Evolutionary conservation across 2,797 vertebrate species (phyloP).

Genomic region (Oryzias dopingdopingensis): DNA sequence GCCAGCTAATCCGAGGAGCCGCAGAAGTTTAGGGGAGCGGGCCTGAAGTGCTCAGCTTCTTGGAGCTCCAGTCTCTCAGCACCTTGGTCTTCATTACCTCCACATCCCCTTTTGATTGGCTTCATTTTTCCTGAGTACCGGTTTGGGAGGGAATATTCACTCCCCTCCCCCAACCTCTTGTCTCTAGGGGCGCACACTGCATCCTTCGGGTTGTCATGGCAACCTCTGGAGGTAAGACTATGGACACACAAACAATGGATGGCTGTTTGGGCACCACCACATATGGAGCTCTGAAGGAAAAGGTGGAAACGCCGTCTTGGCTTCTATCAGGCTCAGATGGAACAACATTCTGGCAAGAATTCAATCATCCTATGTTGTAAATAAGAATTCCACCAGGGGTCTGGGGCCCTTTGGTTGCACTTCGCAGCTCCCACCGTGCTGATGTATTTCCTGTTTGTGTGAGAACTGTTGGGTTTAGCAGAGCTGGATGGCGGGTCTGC

Average conservation of each 20-base stretch:
- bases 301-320: constrained; percentile 25
- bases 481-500: too few species aligned
- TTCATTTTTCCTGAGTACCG: constrained; percentile 73
- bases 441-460: constrained; percentile 39
- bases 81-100: constrained; percentile 76
- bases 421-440: constrained; percentile 22
- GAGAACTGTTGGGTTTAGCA: constrained; percentile 7
- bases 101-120: constrained; percentile 79
- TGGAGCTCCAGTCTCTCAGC: constrained; percentile 63
- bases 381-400: constrained; percentile 50
- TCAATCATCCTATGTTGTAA: constrained; percentile 50
- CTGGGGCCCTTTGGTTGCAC: constrained; percentile 39
- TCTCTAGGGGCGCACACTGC: constrained; percentile 13
- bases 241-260: constrained; percentile 29
- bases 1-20: constrained; percentile 72
- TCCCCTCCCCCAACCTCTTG: neutral
- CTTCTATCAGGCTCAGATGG: constrained; percentile 25
- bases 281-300: too few species aligned
- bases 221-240: constrained; percentile 50
- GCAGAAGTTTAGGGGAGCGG: constrained; percentile 60
- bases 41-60: constrained; percentile 69
- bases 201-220: constrained; percentile 60
- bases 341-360: constrained; percentile 27
- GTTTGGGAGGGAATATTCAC: constrained; percentile 55
- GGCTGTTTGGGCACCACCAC: constrained; percentile 19